phyloP scores from a whole-genome alignment of 1,140 invertebrate species.

The Hypsibius dujardini region DNA sequence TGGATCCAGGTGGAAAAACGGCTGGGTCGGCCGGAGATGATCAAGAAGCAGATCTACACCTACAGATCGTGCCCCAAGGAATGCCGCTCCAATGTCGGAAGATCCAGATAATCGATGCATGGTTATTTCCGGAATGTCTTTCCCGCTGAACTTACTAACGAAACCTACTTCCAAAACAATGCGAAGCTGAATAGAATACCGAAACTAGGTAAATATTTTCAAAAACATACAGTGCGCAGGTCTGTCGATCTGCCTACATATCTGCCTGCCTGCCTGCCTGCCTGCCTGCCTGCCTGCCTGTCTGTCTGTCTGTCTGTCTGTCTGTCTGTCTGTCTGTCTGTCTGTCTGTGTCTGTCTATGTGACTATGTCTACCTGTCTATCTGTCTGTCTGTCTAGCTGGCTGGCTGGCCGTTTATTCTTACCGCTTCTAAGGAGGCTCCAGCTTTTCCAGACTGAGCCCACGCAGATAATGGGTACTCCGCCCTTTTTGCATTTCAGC shows the following conservation, averaged over 20 bases:
- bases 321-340: too few species aligned
- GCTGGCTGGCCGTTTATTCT: background rate
- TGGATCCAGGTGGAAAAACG: background rate
- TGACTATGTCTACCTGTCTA: too few species aligned
- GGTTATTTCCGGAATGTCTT: conserved; percentile 40
- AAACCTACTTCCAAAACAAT: conserved; percentile 22
- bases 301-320: too few species aligned
- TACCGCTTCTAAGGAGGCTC: background rate
- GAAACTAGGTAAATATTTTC: too few species aligned
- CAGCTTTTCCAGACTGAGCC: conserved; percentile 9
- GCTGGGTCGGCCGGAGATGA: background rate
- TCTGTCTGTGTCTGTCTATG: too few species aligned
- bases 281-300: too few species aligned
- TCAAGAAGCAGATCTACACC: conserved; percentile 37
- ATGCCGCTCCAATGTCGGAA: conserved; percentile 53
- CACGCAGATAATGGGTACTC: conserved; percentile 6
- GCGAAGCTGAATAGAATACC: too few species aligned
- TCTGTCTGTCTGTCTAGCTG: too few species aligned
- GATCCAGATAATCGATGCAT: conserved; percentile 45
- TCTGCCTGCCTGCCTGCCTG: too few species aligned
- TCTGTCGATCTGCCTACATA: too few species aligned
- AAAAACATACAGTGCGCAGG: too few species aligned
- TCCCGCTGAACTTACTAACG: conserved; percentile 17
- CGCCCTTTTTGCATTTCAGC: background rate
- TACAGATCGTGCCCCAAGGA: conserved; percentile 47